Conservation (phyloP, 2,797 vertebrate species). For the Sebastes iracundus region DNA sequence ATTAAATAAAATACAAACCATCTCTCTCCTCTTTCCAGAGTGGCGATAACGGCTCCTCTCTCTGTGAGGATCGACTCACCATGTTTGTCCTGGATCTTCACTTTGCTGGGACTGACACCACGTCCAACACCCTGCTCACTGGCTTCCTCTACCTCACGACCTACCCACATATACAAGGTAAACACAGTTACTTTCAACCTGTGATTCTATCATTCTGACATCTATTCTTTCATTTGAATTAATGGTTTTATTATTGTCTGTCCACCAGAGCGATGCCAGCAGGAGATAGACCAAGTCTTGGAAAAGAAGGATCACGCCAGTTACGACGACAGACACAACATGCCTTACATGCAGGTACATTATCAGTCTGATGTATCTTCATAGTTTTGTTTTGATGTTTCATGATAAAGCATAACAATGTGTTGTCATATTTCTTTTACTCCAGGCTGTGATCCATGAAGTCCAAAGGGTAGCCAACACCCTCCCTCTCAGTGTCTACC, state of each 20-base stretch:
- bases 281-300: conserved; percentile 69
- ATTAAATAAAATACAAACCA: neutral
- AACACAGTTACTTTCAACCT: neutral
- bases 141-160: conserved; percentile 75
- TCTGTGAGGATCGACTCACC: conserved; percentile 65
- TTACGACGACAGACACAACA: conserved; percentile 59
- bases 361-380: neutral
- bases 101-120: conserved; percentile 79
- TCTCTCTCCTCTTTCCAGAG: neutral
- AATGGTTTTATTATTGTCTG: neutral
- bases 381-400: neutral
- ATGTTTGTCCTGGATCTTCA: conserved; percentile 58
- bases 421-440: neutral
- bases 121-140: conserved; percentile 74
- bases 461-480: conserved; percentile 60
- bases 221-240: neutral
- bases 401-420: neutral
- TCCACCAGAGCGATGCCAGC: conserved; percentile 53
- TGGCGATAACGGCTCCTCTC: conserved; percentile 7
- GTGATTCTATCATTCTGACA: neutral
- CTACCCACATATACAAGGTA: conserved; percentile 77
- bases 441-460: conserved; percentile 72
- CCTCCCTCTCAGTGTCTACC: conserved; percentile 66
- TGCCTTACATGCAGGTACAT: conserved; percentile 64
- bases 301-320: conserved; percentile 42